phyloP scores from a whole-genome alignment of 2,797 vertebrate genomes.

The Molossus molossus region DNA sequence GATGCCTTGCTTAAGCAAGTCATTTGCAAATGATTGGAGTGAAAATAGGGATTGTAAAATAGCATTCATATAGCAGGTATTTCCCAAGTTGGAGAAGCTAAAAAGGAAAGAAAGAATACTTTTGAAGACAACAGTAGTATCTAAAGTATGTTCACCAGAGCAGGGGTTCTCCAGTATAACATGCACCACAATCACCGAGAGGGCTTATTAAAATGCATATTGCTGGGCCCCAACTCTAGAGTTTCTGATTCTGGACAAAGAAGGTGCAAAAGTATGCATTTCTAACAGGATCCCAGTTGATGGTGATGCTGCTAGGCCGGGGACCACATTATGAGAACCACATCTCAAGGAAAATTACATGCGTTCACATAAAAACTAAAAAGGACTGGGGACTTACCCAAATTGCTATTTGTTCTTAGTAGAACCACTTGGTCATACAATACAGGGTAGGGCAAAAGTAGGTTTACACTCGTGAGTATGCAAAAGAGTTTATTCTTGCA shows the following conservation, averaged over 20 bases:
- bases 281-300: constrained; percentile 39
- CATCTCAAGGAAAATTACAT: neutral
- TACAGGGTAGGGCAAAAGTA: neutral
- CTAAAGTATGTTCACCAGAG: neutral
- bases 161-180: neutral
- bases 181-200: constrained; percentile 46
- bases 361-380: constrained; percentile 48
- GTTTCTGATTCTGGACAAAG: constrained; percentile 47
- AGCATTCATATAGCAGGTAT: constrained; percentile 99
- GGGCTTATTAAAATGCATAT: neutral
- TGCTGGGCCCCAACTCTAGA: neutral
- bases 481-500: neutral
- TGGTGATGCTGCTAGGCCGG: neutral
- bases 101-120: constrained; percentile 73
- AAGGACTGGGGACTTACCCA: neutral
- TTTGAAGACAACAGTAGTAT: constrained; percentile 58
- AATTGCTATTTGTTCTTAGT: neutral
- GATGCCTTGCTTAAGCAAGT: constrained; percentile 97
- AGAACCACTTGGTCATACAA: neutral
- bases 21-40: constrained; percentile 97
- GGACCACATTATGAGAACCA: constrained; percentile 55
- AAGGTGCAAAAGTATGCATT: neutral
- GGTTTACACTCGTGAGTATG: neutral
- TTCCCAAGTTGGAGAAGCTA: constrained; percentile 99
- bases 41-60: constrained; percentile 99